phyloP scores from a whole-genome alignment of 64 coral and sea anemone species.

The Acropora tenuis region DNA sequence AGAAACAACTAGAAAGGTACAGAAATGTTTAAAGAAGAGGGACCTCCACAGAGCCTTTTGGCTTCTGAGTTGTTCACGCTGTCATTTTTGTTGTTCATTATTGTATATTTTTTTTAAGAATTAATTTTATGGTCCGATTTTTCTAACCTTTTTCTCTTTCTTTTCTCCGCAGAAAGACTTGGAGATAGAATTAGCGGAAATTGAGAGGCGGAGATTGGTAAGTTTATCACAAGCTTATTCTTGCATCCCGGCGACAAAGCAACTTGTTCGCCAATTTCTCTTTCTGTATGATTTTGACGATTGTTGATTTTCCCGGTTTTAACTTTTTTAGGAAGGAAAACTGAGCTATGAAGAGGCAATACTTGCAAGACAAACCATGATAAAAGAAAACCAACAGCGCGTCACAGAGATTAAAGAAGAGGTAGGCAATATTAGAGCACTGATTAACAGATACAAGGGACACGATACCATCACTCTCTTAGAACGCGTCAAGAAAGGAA shows the following conservation, averaged over 20 bases:
- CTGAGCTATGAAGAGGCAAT: slow-evolving; percentile 98
- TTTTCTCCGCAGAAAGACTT: slow-evolving; percentile 76
- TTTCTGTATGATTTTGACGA: neutral
- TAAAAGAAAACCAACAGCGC: slow-evolving; percentile 91
- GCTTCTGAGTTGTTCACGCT: no score
- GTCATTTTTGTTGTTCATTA: no score
- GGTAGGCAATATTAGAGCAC: slow-evolving; percentile 35
- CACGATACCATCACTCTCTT: no score
- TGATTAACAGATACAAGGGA: no score
- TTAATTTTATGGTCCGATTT: no score
- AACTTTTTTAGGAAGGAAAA: slow-evolving; percentile 77
- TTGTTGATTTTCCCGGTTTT: neutral
- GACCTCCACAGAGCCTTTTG: no score
- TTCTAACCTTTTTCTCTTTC: neutral
- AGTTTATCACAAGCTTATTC: neutral
- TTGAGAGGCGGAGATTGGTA: slow-evolving; percentile 91
- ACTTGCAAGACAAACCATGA: slow-evolving; percentile 90
- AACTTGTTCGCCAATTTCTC: neutral
- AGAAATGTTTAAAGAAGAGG: neutral
- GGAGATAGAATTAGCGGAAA: slow-evolving; percentile 87
- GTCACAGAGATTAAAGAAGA: slow-evolving; percentile 92
- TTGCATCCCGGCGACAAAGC: neutral
- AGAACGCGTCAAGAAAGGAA: no score
- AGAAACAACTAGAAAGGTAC: slow-evolving; percentile 82
- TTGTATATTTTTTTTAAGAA: no score